A percentile compares a stretch with the other conserved stretches of the same genome.
Evolutionary conservation across 53 echinoderm and acorn worm species (phyloP).

Genomic region (Echinarachnius parma): DNA sequence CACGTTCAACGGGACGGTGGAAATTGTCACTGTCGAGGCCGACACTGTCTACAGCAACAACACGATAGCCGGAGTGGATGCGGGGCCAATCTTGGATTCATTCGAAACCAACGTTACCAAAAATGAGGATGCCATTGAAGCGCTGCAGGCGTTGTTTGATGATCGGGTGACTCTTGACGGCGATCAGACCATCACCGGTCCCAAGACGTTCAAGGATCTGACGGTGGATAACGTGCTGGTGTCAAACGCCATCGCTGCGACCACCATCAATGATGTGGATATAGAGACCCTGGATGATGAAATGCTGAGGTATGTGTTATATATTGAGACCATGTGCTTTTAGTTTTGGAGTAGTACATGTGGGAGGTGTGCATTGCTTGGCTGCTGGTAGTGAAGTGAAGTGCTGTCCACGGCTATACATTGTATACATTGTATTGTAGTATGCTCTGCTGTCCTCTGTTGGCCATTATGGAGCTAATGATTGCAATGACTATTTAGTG

Average conservation of each 20-base stretch:
- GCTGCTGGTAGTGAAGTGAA: too few species aligned
- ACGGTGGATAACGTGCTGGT: neutral
- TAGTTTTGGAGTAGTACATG: too few species aligned
- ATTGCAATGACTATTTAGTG: too few species aligned
- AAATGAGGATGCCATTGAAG: neutral
- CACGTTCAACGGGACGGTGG: conserved; percentile 23
- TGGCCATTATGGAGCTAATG: too few species aligned
- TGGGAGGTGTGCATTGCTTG: too few species aligned
- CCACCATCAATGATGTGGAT: conserved; percentile 8
- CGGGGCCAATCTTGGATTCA: neutral
- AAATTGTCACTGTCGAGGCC: conserved; percentile 1
- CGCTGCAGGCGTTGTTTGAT: neutral
- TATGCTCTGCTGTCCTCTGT: too few species aligned
- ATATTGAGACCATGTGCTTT: too few species aligned
- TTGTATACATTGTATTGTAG: too few species aligned
- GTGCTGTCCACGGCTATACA: too few species aligned
- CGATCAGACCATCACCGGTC: conserved; percentile 2
- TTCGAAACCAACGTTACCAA: neutral
- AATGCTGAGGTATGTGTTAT: conserved; percentile 18
- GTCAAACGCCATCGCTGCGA: conserved; percentile 4
- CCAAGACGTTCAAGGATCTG: conserved; percentile 4
- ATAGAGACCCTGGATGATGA: neutral
- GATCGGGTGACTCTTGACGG: conserved; percentile 8
- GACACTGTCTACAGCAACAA: neutral
- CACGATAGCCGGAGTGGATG: neutral